Conservation (phyloP, 1,140 invertebrate species). For the Zaprionus nigranus region DNA sequence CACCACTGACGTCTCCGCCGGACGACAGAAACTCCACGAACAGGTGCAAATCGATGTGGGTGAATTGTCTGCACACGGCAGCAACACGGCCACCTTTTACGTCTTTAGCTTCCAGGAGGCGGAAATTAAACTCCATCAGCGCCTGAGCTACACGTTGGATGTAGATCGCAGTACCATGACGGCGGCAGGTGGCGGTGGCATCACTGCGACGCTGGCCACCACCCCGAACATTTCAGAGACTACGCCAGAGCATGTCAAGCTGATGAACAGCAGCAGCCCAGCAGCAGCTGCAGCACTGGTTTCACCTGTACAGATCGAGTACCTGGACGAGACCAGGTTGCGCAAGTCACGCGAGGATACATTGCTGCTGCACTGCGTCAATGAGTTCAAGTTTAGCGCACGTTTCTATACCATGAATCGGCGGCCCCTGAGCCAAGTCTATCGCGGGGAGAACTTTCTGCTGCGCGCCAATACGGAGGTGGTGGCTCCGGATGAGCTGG, state of each 20-base stretch:
- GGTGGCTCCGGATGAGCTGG: constrained; percentile 66
- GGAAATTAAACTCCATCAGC: constrained; percentile 74
- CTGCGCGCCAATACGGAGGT: constrained; percentile 77
- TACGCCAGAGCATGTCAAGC: constrained; percentile 69
- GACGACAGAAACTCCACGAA: constrained; percentile 75
- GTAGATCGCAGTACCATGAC: constrained; percentile 49
- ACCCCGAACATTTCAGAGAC: constrained; percentile 70
- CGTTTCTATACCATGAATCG: constrained; percentile 78
- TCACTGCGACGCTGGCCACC: constrained; percentile 22
- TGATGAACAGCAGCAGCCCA: constrained; percentile 27
- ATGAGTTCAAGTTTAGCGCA: constrained; percentile 74
- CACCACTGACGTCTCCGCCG: constrained; percentile 72
- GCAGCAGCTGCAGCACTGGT: constrained; percentile 41
- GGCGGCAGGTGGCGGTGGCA: background rate
- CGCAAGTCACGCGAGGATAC: constrained; percentile 77
- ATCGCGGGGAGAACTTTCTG: constrained; percentile 81
- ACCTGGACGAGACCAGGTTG: constrained; percentile 75
- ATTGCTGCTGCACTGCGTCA: constrained; percentile 62
- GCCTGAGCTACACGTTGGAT: constrained; percentile 78
- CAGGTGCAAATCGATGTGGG: constrained; percentile 81
- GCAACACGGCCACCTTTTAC: constrained; percentile 72
- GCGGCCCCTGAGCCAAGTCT: constrained; percentile 66
- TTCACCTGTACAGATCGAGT: constrained; percentile 76
- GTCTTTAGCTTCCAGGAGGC: constrained; percentile 76
- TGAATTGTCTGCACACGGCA: constrained; percentile 72